phyloP scores from a whole-genome alignment of 2,797 vertebrate species.

The Enteromius mattozi region DNA sequence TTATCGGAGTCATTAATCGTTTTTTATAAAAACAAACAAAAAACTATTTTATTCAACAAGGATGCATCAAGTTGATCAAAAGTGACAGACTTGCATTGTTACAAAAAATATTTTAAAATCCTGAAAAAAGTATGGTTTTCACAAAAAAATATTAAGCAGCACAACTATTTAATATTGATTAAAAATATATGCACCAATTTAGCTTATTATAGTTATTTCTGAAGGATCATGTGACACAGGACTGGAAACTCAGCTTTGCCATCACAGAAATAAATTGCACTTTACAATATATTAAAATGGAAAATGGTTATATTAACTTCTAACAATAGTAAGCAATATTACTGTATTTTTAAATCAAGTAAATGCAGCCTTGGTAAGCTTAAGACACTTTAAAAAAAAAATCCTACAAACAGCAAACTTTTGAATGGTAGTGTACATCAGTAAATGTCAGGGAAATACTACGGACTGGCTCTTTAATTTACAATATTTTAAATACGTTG shows the following conservation, averaged over 20 bases:
- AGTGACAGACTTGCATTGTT: background rate
- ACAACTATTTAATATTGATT: background rate
- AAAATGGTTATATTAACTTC: background rate
- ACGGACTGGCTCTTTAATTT: background rate
- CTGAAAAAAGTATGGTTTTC: background rate
- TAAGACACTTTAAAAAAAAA: background rate
- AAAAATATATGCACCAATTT: background rate
- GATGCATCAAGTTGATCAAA: background rate
- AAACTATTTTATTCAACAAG: background rate
- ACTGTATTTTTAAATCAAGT: background rate
- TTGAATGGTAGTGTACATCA: background rate
- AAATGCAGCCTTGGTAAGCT: background rate
- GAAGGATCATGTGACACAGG: background rate
- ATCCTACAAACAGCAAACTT: background rate
- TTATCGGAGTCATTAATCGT: background rate
- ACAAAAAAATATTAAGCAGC: background rate
- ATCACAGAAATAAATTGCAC: background rate
- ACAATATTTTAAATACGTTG: background rate
- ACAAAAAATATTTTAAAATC: background rate
- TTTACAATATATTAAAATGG: background rate
- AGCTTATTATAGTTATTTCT: background rate
- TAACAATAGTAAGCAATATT: background rate
- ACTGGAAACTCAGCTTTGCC: background rate
- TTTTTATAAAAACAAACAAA: background rate
- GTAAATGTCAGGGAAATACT: background rate